Evolutionary conservation across 35 echinoderm and acorn worm genomes (phyloP).

Genomic region (Heliocidaris erythrogramma): DNA sequence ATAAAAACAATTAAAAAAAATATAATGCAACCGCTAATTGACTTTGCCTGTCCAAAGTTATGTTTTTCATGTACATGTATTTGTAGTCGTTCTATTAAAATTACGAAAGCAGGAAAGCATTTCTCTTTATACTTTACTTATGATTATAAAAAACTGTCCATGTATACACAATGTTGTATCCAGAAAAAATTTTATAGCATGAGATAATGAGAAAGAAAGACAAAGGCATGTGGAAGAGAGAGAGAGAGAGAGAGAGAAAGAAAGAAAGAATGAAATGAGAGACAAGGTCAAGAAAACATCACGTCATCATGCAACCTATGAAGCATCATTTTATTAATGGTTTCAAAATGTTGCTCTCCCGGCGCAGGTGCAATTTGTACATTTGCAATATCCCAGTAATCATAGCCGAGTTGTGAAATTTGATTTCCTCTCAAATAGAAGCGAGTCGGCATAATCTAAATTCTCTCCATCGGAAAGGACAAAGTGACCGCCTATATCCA

Average conservation of each 20-base stretch:
- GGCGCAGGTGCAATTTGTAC: not conserved
- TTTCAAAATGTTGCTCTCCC: conserved; percentile 2
- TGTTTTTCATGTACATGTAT: too few relatives aligned
- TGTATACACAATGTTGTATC: too few relatives aligned
- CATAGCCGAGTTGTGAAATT: not conserved
- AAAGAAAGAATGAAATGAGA: not conserved
- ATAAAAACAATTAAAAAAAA: too few relatives aligned
- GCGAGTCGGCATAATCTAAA: not conserved
- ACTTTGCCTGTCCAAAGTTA: too few relatives aligned
- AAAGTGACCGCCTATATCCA: not conserved
- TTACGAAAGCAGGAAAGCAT: too few relatives aligned
- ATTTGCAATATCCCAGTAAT: conserved; percentile 11
- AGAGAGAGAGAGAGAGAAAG: not conserved
- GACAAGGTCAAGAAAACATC: conserved; percentile 10
- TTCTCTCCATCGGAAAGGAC: not conserved
- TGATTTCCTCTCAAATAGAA: not conserved
- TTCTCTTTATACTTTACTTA: too few relatives aligned
- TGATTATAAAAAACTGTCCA: too few relatives aligned
- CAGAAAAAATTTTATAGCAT: not conserved
- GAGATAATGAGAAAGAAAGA: not conserved
- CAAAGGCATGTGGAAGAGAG: not conserved
- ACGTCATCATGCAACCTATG: not conserved
- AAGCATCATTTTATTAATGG: conserved; percentile 6
- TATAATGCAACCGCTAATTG: too few relatives aligned
- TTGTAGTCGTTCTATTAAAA: too few relatives aligned